Evolutionary conservation across 2,888 invertebrate genomes (phyloP), one percentile per base, ranked within the genome.

Genomic region (Ecliptopera silaceata): DNA sequence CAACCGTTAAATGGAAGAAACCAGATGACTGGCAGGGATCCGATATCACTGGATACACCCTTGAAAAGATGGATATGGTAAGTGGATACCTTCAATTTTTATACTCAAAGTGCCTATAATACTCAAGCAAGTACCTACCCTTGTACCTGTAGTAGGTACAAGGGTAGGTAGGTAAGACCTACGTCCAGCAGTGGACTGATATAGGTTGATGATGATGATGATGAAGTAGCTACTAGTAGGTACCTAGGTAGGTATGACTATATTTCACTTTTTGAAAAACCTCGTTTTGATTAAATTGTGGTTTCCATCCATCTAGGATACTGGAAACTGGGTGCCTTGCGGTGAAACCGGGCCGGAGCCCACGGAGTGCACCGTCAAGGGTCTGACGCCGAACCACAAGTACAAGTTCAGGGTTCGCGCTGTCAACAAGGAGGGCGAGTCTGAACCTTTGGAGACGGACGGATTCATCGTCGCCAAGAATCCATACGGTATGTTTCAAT

Each of bases 401-500:
- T 99, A 99, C 91, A 98, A 98, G 90, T 98, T 99, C 92, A 94
- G 99, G 65, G 99, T 99, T 0, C 97, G 97, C 67, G 99, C 99
- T 29, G 96, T 98, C 52, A 99, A 99, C 85, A 97, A 98, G 80
- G 98, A 99, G 88, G 99, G 99, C 41, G 98, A 98, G 87, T 98
- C 98, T 1, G 98, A 98, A 65, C 98, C 99, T 38, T 92, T 99
- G 64, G 98, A 97, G 82, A 97, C 97, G 11, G 95, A 95, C 43
- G 96, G 97, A 64, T 93, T 96, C 43, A 97, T 98, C 69, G 75
- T 96, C 55, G 99, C 99, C 41, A 98, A 96, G 87, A 99, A 99
- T 93, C 99, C 99, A 48, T 99, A 98, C 80, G 98, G 96, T 96
- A 82, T 82, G 85, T 0, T 41, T 3, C 10, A 20, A 15, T 3